Evolutionary conservation across 2,113 vertebrate species (phyloP), one percentile per base, ranked within the genome.

Genomic region (Anthoscopus minutus): DNA sequence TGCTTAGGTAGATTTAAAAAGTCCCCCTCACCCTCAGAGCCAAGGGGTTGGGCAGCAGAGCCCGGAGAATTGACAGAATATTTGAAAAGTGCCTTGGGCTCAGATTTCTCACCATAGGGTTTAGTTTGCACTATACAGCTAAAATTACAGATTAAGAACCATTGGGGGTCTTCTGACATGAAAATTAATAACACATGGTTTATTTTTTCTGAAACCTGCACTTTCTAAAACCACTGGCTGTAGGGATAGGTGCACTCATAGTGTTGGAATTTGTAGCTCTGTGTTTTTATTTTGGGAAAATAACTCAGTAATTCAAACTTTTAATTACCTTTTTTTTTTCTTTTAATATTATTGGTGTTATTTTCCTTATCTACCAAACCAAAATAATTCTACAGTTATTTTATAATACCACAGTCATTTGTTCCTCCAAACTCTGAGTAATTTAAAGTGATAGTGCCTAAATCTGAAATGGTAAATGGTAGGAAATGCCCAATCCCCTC

Each of bases 71-170:
- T n/a, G 79, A 60, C 76, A 79, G 65, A 95, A 47, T 33, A 1
- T 85, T 83, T 76, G 44, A 30, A 48, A 72, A 85, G 81, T 73
- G 42, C 42, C 0, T 0, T 74, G 94, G 83, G 64, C 82, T 83
- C 87, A 5, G 30, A 67, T 89, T 92, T 82, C 84, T 96, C 95
- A 93, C 70, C 83, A 42, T 20, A 56, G 84, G 71, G n/a, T 95
- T 96, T 81, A 64, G 61, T 82, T 81, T 82, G 50, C 57, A 27
- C 82, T 45, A 2, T 72, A 71, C 70, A 94, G 80, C 56, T 91
- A 30, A 81, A 88, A 78, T 97, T 95, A 89, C 92, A 84, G 89
- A 51, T 93, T 60, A 69, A 81, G 91, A 97, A 76, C 81, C 96
- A 62, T 61, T 90, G 94, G 93, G 95, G 78, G 87, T 96, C 86